Evolutionary conservation across 2,888 invertebrate genomes (phyloP).

Genomic region (Eupithecia insigniata): DNA sequence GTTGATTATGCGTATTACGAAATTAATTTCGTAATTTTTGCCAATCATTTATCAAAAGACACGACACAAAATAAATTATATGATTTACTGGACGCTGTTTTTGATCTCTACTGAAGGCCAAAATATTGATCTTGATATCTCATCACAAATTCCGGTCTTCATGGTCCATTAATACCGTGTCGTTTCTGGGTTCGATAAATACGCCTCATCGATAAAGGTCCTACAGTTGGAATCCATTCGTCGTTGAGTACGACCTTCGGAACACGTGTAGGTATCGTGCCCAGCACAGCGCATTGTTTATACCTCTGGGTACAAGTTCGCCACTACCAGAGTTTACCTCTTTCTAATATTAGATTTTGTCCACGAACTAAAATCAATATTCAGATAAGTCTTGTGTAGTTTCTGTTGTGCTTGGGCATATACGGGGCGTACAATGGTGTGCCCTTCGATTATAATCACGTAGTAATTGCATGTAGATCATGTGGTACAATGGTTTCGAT

Average conservation of each 20-base stretch:
- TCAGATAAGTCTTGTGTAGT: slow-evolving; percentile 20
- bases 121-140: background rate
- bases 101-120: background rate
- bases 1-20: too few relatives aligned
- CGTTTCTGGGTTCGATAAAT: slow-evolving; percentile 6
- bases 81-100: background rate
- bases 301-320: slow-evolving; percentile 13
- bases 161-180: background rate
- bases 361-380: slow-evolving; percentile 37
- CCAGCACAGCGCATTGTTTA: slow-evolving; percentile 13
- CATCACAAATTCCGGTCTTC: slow-evolving; percentile 1
- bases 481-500: slow-evolving; percentile 25
- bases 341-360: slow-evolving; percentile 40
- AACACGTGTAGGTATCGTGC: slow-evolving; percentile 35
- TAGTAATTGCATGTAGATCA: slow-evolving; percentile 23
- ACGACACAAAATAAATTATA: background rate
- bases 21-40: background rate
- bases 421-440: slow-evolving; percentile 22
- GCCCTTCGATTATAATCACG: slow-evolving; percentile 33
- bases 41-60: background rate
- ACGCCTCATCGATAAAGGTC: background rate
- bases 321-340: slow-evolving; percentile 34
- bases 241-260: slow-evolving; percentile 42
- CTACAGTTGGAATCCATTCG: slow-evolving; percentile 24
- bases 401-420: slow-evolving; percentile 4